Evolutionary conservation across 2,113 vertebrate species (phyloP).

Genomic region (Grammomys dolichurus): DNA sequence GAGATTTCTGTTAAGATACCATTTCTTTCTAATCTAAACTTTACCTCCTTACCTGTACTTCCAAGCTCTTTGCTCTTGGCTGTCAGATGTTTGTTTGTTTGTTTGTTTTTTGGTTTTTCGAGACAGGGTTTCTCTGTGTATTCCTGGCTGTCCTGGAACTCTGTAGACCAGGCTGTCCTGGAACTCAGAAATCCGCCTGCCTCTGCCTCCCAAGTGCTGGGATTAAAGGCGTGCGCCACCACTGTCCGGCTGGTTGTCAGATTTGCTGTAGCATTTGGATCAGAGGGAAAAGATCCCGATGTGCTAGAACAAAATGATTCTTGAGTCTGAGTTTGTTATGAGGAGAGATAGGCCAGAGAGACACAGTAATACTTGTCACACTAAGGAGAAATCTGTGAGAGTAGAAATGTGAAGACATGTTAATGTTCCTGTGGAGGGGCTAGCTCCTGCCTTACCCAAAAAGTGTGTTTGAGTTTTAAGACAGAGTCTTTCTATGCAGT

Average conservation of each 20-base stretch:
- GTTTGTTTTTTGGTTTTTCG: no score
- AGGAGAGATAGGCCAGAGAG: constrained; percentile 28
- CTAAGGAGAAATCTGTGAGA: constrained; percentile 8
- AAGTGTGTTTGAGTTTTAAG: not conserved
- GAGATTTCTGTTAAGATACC: constrained; percentile 4
- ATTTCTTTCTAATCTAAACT: constrained; percentile 30
- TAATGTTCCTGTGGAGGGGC: constrained; percentile 40
- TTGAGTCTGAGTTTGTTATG: constrained; percentile 14
- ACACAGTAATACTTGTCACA: constrained; percentile 12
- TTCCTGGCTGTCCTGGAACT: no score
- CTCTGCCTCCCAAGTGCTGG: no score
- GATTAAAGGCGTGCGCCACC: no score
- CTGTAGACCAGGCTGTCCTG: no score
- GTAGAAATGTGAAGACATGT: constrained; percentile 26
- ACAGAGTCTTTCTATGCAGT: not conserved
- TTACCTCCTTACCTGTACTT: constrained; percentile 24
- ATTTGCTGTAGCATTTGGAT: not conserved
- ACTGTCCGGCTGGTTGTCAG: not conserved
- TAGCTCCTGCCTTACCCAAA: not conserved
- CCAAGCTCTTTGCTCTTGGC: constrained; percentile 11
- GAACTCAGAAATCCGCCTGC: no score
- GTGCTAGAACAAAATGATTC: not conserved
- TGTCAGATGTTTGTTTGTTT: not conserved
- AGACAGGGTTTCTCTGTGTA: no score
- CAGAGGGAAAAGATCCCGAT: constrained; percentile 8